Conservation (phyloP, 2,113 vertebrate species). For the Aphyosemion australe region DNA sequence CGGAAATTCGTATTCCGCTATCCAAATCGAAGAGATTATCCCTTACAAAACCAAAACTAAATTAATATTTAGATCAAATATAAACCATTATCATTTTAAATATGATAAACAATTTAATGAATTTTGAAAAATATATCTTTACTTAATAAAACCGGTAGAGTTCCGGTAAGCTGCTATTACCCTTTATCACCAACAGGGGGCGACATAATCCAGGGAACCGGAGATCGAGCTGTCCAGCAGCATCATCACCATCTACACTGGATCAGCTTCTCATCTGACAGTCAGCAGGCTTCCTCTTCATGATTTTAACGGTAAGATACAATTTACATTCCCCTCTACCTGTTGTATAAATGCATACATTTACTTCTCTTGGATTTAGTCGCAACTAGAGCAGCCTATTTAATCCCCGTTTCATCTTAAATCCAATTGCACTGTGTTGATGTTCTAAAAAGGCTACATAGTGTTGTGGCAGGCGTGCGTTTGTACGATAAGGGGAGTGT, state of each 20-base stretch:
- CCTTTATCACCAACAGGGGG: constrained; percentile 40
- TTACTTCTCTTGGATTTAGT: not conserved
- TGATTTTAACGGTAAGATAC: constrained; percentile 63
- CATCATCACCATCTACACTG: constrained; percentile 46
- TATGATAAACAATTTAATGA: not conserved
- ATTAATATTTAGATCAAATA: not conserved
- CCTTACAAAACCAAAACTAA: not conserved
- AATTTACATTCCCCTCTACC: constrained; percentile 13
- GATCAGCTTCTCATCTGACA: constrained; percentile 66
- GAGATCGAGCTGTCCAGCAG: constrained; percentile 24
- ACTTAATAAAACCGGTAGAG: not conserved
- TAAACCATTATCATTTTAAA: too few species aligned
- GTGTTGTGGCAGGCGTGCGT: constrained; percentile 42
- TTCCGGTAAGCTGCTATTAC: not conserved
- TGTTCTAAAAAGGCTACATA: constrained; percentile 9
- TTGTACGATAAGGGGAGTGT: constrained; percentile 12
- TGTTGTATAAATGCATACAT: not conserved
- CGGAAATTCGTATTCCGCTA: not conserved
- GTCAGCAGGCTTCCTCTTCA: constrained; percentile 41
- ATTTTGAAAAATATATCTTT: too few species aligned
- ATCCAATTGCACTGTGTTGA: constrained; percentile 43
- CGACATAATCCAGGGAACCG: constrained; percentile 17
- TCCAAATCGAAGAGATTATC: not conserved
- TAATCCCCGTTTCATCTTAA: not conserved
- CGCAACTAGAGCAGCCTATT: not conserved